These are phyloP conservation scores for Cepaea hortensis DNA, from an alignment of 2,888 invertebrate genomes.

Conservation along the genomic window DNA sequence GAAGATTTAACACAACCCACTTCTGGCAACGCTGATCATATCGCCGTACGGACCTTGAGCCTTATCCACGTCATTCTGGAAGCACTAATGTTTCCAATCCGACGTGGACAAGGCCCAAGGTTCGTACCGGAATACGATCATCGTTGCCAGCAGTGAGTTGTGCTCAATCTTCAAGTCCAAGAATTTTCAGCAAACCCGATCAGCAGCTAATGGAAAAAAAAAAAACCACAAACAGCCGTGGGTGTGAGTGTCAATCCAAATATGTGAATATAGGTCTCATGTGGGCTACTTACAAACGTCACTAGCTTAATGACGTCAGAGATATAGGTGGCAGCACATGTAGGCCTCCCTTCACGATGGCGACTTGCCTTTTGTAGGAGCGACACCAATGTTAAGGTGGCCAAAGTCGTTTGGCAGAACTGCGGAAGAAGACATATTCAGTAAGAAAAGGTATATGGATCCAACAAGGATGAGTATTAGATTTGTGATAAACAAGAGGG, in stretches of 20 bases:
- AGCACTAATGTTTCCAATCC: too few relatives aligned
- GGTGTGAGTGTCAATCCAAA: too few relatives aligned
- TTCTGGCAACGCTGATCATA: too few relatives aligned
- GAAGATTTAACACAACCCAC: too few relatives aligned
- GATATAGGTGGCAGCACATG: constrained; percentile 25
- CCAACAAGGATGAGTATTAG: neutral
- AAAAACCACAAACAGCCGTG: neutral
- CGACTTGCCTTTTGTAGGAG: constrained; percentile 35
- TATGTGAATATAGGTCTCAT: neutral
- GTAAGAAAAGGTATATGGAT: neutral
- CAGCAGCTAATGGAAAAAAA: neutral
- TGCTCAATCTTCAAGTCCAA: too few relatives aligned
- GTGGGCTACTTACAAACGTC: constrained; percentile 40
- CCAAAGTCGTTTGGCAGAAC: constrained; percentile 43
- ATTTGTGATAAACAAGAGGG: neutral
- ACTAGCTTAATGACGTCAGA: constrained; percentile 39
- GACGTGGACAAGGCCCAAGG: too few relatives aligned
- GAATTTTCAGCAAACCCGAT: too few relatives aligned
- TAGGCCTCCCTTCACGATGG: neutral
- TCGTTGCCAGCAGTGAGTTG: too few relatives aligned
- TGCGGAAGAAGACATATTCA: neutral
- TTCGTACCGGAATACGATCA: too few relatives aligned
- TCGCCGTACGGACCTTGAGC: too few relatives aligned
- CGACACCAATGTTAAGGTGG: constrained; percentile 36
- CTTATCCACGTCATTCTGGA: too few relatives aligned